A percentile compares a stretch with the other conserved stretches of the same genome.
These are phyloP conservation scores for Pseudocheirus occidentalis DNA, from an alignment of 2,797 vertebrate genomes.

Conservation along the genomic window DNA sequence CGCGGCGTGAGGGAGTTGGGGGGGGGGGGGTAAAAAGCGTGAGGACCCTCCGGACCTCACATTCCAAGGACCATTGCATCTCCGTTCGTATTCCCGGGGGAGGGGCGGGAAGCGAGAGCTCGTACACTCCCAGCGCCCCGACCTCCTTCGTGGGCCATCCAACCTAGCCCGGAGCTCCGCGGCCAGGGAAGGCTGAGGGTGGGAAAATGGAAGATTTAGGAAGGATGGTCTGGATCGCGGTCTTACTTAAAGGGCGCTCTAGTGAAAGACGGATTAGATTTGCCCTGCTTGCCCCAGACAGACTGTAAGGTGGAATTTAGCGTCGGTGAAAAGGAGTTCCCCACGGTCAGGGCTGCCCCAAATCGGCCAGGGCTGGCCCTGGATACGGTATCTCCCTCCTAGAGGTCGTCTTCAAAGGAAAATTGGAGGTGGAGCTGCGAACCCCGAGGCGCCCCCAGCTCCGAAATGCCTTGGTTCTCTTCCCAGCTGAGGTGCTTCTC, in stretches of 20 bases:
- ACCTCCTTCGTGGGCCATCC: neutral
- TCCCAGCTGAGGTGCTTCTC: too few relatives aligned
- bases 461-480: neutral
- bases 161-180: neutral
- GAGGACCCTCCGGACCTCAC: neutral
- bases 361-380: neutral
- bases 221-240: neutral
- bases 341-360: too few relatives aligned
- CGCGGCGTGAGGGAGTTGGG: neutral
- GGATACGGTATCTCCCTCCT: neutral
- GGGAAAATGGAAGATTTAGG: neutral
- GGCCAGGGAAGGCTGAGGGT: neutral
- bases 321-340: neutral
- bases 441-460: neutral
- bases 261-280: neutral
- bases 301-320: neutral
- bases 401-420: neutral
- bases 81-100: neutral
- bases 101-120: neutral
- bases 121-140: neutral
- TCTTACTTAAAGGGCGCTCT: neutral
- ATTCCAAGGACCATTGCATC: conserved; percentile 2
- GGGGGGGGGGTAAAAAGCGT: neutral
- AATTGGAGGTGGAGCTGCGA: neutral
- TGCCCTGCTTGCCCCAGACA: neutral